Evolutionary conservation across 2,888 invertebrate species (phyloP).

Genomic region (Bruchidius siliquastri): DNA sequence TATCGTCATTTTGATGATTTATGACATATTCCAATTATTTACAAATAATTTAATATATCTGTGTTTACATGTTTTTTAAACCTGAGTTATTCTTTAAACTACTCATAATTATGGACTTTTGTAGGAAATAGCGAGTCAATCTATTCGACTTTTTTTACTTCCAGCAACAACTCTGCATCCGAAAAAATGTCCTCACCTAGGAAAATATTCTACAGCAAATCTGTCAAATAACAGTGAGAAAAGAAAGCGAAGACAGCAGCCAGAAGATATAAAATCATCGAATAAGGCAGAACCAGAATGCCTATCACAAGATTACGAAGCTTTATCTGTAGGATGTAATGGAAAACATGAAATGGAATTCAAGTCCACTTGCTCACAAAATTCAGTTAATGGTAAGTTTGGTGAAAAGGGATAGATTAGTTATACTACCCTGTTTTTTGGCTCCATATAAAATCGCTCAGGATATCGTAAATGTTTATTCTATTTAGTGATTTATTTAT

Average conservation of each 20-base stretch:
- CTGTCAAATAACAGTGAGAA: constrained; percentile 28
- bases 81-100: too few relatives aligned
- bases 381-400: constrained; percentile 51
- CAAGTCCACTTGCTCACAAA: constrained; percentile 52
- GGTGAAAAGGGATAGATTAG: background rate
- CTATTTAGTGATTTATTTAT: too few relatives aligned
- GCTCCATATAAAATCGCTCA: too few relatives aligned
- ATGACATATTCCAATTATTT: too few relatives aligned
- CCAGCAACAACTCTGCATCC: constrained; percentile 60
- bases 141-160: too few relatives aligned
- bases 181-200: constrained; percentile 64
- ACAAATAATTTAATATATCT: too few relatives aligned
- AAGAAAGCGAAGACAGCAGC: constrained; percentile 52
- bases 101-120: too few relatives aligned
- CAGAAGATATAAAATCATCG: constrained; percentile 23
- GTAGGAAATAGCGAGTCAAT: too few relatives aligned
- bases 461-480: too few relatives aligned
- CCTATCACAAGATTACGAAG: constrained; percentile 52
- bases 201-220: constrained; percentile 57
- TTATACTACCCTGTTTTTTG: too few relatives aligned
- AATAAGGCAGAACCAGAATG: constrained; percentile 45
- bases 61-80: too few relatives aligned
- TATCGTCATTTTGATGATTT: too few relatives aligned
- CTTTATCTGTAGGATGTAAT: constrained; percentile 59
- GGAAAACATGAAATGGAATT: constrained; percentile 58